These are phyloP conservation scores for Apostichopus californicus DNA, from an alignment of 35 echinoderm and acorn worm species.

Conservation along the genomic window DNA sequence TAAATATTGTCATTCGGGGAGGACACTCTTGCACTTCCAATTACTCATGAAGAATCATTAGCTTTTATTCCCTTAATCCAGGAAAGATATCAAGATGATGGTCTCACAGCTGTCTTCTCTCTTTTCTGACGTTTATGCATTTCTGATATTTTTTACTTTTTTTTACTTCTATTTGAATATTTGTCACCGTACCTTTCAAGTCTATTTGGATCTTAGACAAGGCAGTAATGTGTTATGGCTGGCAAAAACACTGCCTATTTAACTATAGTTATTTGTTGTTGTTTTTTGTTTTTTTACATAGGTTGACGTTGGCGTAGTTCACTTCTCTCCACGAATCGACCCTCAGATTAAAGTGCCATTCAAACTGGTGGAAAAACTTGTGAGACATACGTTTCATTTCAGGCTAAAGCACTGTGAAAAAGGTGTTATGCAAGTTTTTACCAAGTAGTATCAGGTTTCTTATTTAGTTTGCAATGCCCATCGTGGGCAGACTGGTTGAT, in stretches of 20 bases:
- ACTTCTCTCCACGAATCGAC: constrained; percentile 68
- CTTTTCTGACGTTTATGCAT: not conserved
- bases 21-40: too few species aligned
- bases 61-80: too few species aligned
- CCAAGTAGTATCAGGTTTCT: not conserved
- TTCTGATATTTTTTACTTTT: not conserved
- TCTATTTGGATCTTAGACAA: too few species aligned
- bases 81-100: not conserved
- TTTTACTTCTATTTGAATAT: not conserved
- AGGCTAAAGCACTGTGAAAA: constrained; percentile 86
- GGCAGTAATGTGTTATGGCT: too few species aligned
- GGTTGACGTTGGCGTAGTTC: constrained; percentile 94
- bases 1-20: too few species aligned
- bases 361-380: constrained; percentile 91
- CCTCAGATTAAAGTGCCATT: constrained; percentile 80
- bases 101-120: not conserved
- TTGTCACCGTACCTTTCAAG: too few species aligned
- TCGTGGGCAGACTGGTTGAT: not conserved
- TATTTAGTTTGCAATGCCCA: not conserved
- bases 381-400: constrained; percentile 88
- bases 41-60: too few species aligned
- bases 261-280: too few species aligned
- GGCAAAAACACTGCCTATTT: too few species aligned
- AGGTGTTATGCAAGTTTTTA: constrained; percentile 84
- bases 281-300: constrained; percentile 13